Evolutionary conservation across 2,113 vertebrate genomes (phyloP), one percentile per base, ranked within the genome.

Genomic region (Nanger granti): DNA sequence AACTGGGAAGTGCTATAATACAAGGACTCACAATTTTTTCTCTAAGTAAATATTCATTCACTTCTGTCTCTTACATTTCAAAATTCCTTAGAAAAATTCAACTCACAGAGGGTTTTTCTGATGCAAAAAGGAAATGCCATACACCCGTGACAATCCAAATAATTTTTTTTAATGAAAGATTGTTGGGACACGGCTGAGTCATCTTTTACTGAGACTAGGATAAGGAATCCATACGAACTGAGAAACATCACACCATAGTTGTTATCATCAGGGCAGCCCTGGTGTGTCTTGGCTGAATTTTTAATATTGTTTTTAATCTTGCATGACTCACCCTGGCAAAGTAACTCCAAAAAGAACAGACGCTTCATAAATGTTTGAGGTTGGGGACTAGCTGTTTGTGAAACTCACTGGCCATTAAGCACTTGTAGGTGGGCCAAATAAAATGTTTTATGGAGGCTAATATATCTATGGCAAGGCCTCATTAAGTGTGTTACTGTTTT

Each of bases 281-380:
- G 88, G 96, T 97, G 85, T 87, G 96, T 94, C 90, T 95, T 96
- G 97, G 87, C 86, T 98, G 93, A 92, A 97, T 95, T 95, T 95
- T 97, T 98, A 98, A 98, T 96, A 97, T 95, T 98, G 76, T 96
- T 97, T 97, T 98, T 90, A 98, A 97, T 98, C 94, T 98, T 98
- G 37, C 54, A 88, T 98, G 95, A 95, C 82, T 98, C 95, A 97
- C 91, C 87, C 93, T 89, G 60, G 85, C 90, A 95, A 98, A 98
- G 96, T 82, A 88, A 86, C 2, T 29, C 96, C 54, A 97, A 95
- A 97, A 98, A 94, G 44, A 98, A 95, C 37, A 97, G 92, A 90
- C 34, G 24, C 94, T 98, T 98, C 97, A 98, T 97, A 97, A 98
- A 98, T 54, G 87, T 98, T 97, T 83, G 55, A 97, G 80, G 26